These are phyloP conservation scores for Thereva unica DNA, from an alignment of 2,888 invertebrate genomes.

Conservation along the genomic window DNA sequence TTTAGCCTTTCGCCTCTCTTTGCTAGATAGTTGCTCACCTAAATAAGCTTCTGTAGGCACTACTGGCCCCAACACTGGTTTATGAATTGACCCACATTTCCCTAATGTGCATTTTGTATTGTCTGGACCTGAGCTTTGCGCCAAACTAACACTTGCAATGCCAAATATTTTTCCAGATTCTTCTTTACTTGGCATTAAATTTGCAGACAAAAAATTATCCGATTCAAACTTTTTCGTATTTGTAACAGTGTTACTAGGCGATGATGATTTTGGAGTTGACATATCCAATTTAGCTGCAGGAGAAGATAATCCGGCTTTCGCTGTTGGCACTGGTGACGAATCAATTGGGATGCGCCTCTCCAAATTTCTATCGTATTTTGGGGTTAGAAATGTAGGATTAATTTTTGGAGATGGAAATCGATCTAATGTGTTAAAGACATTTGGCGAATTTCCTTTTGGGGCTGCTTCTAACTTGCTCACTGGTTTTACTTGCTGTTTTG, in stretches of 20 bases:
- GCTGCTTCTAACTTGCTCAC: constrained; percentile 47
- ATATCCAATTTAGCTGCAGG: constrained; percentile 49
- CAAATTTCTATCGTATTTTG: constrained; percentile 53
- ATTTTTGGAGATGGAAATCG: constrained; percentile 58
- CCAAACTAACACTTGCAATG: constrained; percentile 58
- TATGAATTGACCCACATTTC: constrained; percentile 58
- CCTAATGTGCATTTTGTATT: constrained; percentile 59
- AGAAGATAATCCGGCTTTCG: constrained; percentile 43
- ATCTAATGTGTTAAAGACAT: constrained; percentile 55
- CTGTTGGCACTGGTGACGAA: constrained; percentile 27
- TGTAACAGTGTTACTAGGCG: constrained; percentile 28
- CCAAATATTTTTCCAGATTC: constrained; percentile 60
- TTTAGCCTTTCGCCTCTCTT: constrained; percentile 62
- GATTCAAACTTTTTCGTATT: constrained; percentile 43
- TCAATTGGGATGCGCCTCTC: constrained; percentile 43
- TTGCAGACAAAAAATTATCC: constrained; percentile 55
- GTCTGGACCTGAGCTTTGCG: constrained; percentile 58
- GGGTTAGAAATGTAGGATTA: constrained; percentile 57
- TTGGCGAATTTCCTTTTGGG: constrained; percentile 49
- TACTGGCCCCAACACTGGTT: constrained; percentile 57
- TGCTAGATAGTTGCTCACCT: constrained; percentile 56
- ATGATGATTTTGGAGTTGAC: constrained; percentile 17
- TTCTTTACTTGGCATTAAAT: constrained; percentile 58
- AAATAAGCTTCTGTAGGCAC: constrained; percentile 58
- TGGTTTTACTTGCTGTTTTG: neutral